A percentile compares a stretch with the other conserved stretches of the same genome.
Conservation (phyloP, 2,113 vertebrate species). For the Atherinomorus stipes region DNA sequence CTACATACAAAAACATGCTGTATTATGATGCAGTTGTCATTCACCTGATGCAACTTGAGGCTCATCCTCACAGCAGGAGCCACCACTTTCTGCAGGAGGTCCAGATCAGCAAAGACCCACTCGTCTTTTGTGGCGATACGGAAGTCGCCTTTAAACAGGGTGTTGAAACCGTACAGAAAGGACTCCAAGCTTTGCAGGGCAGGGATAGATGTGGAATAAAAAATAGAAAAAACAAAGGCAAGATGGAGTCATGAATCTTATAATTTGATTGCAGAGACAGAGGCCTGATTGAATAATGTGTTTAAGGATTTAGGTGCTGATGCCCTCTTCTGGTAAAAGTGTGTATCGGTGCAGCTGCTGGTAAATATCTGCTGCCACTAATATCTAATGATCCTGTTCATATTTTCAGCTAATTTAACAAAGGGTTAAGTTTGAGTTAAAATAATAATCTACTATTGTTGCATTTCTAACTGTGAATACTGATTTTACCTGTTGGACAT, state of each 20-base stretch:
- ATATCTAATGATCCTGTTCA: not conserved
- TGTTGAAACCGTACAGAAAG: slow-evolving; percentile 94
- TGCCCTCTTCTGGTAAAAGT: slow-evolving; percentile 52
- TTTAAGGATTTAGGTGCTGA: slow-evolving; percentile 16
- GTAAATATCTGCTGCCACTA: not conserved
- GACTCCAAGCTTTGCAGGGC: slow-evolving; percentile 86
- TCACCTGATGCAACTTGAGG: slow-evolving; percentile 96
- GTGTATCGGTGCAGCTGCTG: slow-evolving; percentile 10
- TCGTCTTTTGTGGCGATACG: slow-evolving; percentile 92
- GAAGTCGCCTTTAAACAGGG: slow-evolving; percentile 97
- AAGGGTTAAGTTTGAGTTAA: too few relatives aligned
- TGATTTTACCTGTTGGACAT: slow-evolving; percentile 92
- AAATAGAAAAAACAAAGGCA: not conserved
- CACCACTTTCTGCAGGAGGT: slow-evolving; percentile 93
- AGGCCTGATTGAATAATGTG: not conserved
- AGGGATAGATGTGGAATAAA: too few relatives aligned
- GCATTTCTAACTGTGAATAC: too few relatives aligned
- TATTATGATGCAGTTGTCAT: not conserved
- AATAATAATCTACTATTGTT: too few relatives aligned
- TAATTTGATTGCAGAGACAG: not conserved
- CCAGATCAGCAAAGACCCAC: slow-evolving; percentile 97
- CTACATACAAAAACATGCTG: not conserved
- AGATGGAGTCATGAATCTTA: not conserved
- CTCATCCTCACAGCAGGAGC: slow-evolving; percentile 97
- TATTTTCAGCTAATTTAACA: not conserved